phyloP scores from a whole-genome alignment of 2,797 vertebrate genomes.

The Myotis vivesi region DNA sequence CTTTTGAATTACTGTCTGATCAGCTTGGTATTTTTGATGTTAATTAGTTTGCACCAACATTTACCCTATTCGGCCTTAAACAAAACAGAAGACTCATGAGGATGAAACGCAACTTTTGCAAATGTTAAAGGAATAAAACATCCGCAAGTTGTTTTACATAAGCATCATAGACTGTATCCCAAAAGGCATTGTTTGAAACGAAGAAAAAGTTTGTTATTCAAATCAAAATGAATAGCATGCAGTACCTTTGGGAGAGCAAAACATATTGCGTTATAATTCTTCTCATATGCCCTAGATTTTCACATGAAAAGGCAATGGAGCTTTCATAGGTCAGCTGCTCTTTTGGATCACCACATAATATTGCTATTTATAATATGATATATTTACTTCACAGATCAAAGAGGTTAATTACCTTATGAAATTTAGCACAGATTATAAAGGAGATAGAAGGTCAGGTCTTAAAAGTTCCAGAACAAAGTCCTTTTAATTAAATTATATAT shows the following conservation, averaged over 20 bases:
- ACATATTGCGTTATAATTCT: not conserved
- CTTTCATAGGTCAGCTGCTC: conserved; percentile 33
- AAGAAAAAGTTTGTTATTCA: conserved; percentile 62
- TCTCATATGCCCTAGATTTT: not conserved
- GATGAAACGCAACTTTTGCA: conserved; percentile 82
- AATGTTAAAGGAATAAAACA: conserved; percentile 85
- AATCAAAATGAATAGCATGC: conserved; percentile 48
- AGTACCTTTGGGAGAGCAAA: conserved; percentile 11
- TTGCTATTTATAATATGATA: conserved; percentile 46
- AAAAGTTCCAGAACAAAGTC: not conserved
- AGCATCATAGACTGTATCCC: conserved; percentile 68
- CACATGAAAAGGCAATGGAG: conserved; percentile 28
- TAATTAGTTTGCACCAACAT: conserved; percentile 85
- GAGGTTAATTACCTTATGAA: conserved; percentile 49
- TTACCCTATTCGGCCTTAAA: conserved; percentile 83
- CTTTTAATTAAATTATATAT: conserved; percentile 31
- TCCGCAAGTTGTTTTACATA: conserved; percentile 77
- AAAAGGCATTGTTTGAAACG: conserved; percentile 68
- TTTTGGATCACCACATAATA: not conserved
- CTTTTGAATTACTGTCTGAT: conserved; percentile 78
- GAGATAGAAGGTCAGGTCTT: not conserved
- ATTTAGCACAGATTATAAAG: not conserved
- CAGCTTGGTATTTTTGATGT: conserved; percentile 81
- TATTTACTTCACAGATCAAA: conserved; percentile 49
- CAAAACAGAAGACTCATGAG: conserved; percentile 80